These are phyloP conservation scores for Rhingia campestris DNA, from an alignment of 2,888 invertebrate species.

Conservation along the genomic window DNA sequence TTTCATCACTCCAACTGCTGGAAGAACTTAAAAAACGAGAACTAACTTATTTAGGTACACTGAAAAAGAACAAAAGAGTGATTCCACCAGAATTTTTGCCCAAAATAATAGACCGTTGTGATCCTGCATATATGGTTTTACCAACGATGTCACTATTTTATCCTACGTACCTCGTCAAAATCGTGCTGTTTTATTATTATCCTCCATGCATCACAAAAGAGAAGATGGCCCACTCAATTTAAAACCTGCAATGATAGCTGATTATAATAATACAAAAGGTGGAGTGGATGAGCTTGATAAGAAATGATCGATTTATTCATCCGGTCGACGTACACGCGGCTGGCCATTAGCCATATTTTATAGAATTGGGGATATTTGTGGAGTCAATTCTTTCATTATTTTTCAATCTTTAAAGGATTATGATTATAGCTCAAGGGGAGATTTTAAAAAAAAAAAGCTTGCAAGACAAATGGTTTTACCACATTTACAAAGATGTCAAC, in stretches of 20 bases:
- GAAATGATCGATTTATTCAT: conserved; percentile 65
- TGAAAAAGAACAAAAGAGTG: conserved; percentile 16
- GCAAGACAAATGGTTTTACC: conserved; percentile 31
- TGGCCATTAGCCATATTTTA: conserved; percentile 43
- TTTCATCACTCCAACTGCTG: too few species aligned
- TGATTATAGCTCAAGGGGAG: conserved; percentile 24
- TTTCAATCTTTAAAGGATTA: conserved; percentile 30
- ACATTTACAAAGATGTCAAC: conserved; percentile 28
- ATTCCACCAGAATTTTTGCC: too few species aligned
- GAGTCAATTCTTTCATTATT: conserved; percentile 29
- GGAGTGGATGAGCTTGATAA: conserved; percentile 61
- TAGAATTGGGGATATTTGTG: conserved; percentile 12
- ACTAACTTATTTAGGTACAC: too few species aligned
- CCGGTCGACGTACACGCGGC: conserved; percentile 56
- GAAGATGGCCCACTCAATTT: conserved; percentile 29
- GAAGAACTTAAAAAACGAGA: too few species aligned
- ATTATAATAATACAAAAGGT: conserved; percentile 55
- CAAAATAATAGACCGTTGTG: neutral
- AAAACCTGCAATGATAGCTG: conserved; percentile 57
- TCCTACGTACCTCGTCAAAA: conserved; percentile 21
- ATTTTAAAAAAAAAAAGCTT: conserved; percentile 24
- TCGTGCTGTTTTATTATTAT: conserved; percentile 47
- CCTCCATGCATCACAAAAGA: conserved; percentile 58
- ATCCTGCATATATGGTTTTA: conserved; percentile 20
- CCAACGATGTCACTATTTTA: conserved; percentile 26